A percentile compares a stretch with the other conserved stretches of the same genome.
These are phyloP conservation scores for Pitangus sulphuratus DNA, from an alignment of 2,797 vertebrate genomes.

Conservation along the genomic window DNA sequence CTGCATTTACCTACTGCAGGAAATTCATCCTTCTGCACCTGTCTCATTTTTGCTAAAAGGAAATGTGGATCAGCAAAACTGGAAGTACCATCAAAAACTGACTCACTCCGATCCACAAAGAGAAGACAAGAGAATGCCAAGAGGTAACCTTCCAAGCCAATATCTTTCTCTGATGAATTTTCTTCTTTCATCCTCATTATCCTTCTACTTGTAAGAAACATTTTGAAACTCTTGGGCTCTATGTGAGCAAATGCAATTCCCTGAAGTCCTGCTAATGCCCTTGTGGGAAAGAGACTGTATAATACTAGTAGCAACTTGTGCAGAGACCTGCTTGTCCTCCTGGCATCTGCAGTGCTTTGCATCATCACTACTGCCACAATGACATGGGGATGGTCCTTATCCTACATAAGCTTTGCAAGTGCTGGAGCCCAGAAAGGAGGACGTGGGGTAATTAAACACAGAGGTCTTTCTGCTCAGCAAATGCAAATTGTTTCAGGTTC, in stretches of 20 bases:
- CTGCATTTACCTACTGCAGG: background rate
- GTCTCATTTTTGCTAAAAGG: background rate
- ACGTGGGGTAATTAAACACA: accelerated
- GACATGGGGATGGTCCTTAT: background rate
- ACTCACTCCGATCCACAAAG: background rate
- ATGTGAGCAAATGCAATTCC: background rate
- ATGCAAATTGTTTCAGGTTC: background rate
- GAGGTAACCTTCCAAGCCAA: background rate
- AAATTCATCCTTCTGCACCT: background rate
- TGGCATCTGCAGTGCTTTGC: background rate
- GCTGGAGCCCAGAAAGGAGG: background rate
- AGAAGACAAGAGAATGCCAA: background rate
- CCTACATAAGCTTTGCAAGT: background rate
- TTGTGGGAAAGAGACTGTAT: background rate
- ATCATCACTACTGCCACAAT: background rate
- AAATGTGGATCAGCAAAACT: background rate
- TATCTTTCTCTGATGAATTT: background rate
- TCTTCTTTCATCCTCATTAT: background rate
- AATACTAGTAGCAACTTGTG: background rate
- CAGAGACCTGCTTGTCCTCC: background rate
- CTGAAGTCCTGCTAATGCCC: background rate
- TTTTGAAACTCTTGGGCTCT: background rate
- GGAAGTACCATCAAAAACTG: background rate
- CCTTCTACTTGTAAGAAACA: background rate
- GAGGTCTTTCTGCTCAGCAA: background rate